phyloP scores from a whole-genome alignment of 2,797 vertebrate genomes.

The Hyperoplus immaculatus region DNA sequence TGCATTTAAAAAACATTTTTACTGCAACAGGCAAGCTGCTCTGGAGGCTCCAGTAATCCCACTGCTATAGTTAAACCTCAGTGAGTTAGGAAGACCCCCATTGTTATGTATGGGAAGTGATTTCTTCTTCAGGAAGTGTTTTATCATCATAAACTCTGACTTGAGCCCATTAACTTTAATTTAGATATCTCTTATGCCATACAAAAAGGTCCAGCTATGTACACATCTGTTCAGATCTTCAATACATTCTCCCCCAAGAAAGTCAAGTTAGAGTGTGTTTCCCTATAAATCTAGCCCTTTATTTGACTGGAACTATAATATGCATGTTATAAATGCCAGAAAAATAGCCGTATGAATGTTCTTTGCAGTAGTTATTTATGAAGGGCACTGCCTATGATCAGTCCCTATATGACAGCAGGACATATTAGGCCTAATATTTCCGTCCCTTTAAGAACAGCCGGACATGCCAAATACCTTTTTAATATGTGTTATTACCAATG shows the following conservation, averaged over 20 bases:
- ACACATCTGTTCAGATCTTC: neutral
- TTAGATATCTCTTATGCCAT: neutral
- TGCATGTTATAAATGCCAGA: neutral
- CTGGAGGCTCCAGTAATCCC: neutral
- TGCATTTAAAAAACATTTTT: neutral
- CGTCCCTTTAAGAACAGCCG: neutral
- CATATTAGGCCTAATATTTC: neutral
- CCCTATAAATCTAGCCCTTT: neutral
- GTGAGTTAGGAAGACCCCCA: neutral
- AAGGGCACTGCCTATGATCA: neutral
- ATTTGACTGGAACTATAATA: neutral
- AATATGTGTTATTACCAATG: neutral
- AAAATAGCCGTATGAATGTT: neutral
- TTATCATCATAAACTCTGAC: neutral
- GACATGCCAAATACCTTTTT: neutral
- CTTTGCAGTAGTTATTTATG: neutral
- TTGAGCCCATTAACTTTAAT: neutral
- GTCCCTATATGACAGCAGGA: neutral
- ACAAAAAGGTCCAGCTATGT: neutral
- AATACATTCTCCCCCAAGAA: neutral
- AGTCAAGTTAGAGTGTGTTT: neutral
- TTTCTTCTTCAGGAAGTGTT: constrained; percentile 5
- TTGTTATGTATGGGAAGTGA: neutral
- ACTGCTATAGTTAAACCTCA: constrained; percentile 1
- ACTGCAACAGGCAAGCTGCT: neutral